phyloP scores from a whole-genome alignment of 1,140 invertebrate genomes.

The Leptestheria dahalacensis region DNA sequence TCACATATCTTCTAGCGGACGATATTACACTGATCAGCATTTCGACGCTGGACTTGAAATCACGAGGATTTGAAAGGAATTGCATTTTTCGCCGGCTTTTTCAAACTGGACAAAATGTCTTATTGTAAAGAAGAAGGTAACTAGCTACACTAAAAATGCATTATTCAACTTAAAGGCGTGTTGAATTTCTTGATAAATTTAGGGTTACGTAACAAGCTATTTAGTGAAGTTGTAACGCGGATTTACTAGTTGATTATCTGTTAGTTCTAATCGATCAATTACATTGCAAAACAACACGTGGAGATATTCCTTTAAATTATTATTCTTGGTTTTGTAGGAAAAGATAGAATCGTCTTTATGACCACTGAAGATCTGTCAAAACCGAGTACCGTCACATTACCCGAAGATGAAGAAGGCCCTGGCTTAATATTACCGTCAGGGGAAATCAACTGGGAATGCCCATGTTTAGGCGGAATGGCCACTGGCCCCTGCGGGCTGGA shows the following conservation, averaged over 20 bases:
- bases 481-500: slow-evolving; percentile 85
- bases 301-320: no score
- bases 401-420: slow-evolving; percentile 44
- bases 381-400: slow-evolving; percentile 53
- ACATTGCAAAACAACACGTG: not conserved
- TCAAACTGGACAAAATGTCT: slow-evolving; percentile 4
- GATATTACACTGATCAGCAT: no score
- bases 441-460: slow-evolving; percentile 92
- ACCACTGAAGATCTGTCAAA: slow-evolving; percentile 52
- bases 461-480: slow-evolving; percentile 88
- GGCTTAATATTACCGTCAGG: slow-evolving; percentile 75
- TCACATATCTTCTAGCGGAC: no score
- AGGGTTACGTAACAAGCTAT: not conserved
- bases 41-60: no score
- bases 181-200: not conserved
- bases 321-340: slow-evolving; percentile 34
- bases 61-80: no score
- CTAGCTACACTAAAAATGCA: no score
- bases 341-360: slow-evolving; percentile 71
- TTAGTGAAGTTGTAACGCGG: not conserved
- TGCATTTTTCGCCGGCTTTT: no score
- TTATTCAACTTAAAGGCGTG: not conserved
- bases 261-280: not conserved
- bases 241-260: not conserved
- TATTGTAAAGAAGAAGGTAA: slow-evolving; percentile 17